Base-by-base conservation (phyloP, 2,113 vertebrate species). In the Halcyon senegalensis region DNA sequence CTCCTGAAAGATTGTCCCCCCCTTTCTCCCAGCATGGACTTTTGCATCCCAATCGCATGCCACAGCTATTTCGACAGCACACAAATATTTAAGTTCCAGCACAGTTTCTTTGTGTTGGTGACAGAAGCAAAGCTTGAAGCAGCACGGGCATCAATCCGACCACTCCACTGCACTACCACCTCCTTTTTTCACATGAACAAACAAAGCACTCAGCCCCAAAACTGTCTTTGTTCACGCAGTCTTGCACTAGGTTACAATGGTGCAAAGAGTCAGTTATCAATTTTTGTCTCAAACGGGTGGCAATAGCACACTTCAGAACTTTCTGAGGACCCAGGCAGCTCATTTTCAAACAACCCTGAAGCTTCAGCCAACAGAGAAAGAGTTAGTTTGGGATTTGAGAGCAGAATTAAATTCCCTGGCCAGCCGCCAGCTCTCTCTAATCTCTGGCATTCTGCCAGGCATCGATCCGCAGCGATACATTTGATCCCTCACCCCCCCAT, bases 21-120 rank as follows among this genome's bases (percentile, higher is more conserved):
- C 50, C 12, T 18, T 20, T 17, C 50, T 28, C 8, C 12, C 58
- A 17, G n/a, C 0, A 0, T 27, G 62, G 5, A 0, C 37, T 39
- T 28, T 11, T 56, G 56, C 5, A 58, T 11, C 27, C 30, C 46
- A 2, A 7, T 27, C 20, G 1, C 20, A 23, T 16, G 18, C 66
- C 66, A 48, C 60, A 70, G 53, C 51, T 70, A 11, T 4, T 30
- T 33, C 33, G 48, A 37, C 23, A 39, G 48, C 37, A 41, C 68
- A 69, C 23, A 8, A 43, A 43, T 43, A 66, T 18, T 8, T 13
- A 46, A 33, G 31, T 33, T 33, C 56, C 35, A 63, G 27, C 13
- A 11, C 17, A 6, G 18, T 9, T 44, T 16, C 67, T 51, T 39
- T 46, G 33, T 24, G 17, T 7, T 28, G 21, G 46, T 5, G 39